Evolutionary conservation across 2,113 vertebrate genomes (phyloP), one percentile per base, ranked within the genome.

Genomic region (Trichomycterus rosablanca): DNA sequence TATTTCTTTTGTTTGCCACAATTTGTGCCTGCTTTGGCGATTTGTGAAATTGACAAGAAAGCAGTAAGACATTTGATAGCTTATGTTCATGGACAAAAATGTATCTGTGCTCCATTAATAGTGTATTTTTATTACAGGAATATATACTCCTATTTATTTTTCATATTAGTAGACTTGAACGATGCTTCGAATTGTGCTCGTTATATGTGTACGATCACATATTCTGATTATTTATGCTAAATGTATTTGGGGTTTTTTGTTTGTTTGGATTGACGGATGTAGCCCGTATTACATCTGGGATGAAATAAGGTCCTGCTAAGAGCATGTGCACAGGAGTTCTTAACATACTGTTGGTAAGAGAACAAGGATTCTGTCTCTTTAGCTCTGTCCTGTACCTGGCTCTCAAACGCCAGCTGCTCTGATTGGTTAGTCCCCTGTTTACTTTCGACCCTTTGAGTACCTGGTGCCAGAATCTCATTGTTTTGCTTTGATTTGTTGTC

Each of bases 341-440:
- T 66, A 76, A 63, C 62, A 66, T 70, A 68, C 69, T 74, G 74
- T 75, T 78, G 78, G 75, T 67, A 68, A 66, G 71, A 71, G 68
- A 66, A 78, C 81, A 86, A 83, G 87, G 83, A 88, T 91, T 84
- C 90, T 89, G 90, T 92, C 91, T 93, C 91, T 93, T 88, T 87
- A 37, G 89, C 85, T 72, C 63, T 69, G 63, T 81, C 74, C 20
- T 75, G 68, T 70, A 76, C 74, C 76, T 81, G 61, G 83, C 75
- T 77, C 57, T 79, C 51, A 74, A 76, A 67, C 71, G 53, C 66
- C 62, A 30, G 55, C 74, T 74, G 62, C 73, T 67, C 45, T 74
- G 65, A 72, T 79, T 73, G 58, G 48, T 64, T 72, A 55, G 57
- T 65, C 75, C 63, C 77, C 49, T 75, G 76, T 80, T 81, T 81